Evolutionary conservation across 2,888 invertebrate species (phyloP).

Genomic region (Platycnemis pennipes): DNA sequence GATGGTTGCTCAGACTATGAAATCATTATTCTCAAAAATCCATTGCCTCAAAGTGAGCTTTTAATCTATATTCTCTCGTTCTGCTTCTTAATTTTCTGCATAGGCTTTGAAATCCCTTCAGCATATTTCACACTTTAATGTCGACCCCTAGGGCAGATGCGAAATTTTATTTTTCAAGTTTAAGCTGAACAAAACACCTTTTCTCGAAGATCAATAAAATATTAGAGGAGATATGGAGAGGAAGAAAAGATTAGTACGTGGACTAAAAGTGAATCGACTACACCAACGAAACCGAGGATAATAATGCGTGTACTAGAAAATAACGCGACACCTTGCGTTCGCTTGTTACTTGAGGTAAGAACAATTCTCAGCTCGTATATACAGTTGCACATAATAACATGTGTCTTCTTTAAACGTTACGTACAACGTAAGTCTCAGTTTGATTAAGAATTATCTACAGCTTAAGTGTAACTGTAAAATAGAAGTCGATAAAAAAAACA

Average conservation of each 20-base stretch:
- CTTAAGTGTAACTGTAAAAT: not conserved
- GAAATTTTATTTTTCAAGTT: not conserved
- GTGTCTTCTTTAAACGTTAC: conserved; percentile 42
- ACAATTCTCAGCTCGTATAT: conserved; percentile 40
- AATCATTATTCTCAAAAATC: not conserved
- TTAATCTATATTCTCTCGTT: not conserved
- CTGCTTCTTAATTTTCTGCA: not conserved
- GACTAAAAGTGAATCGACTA: conserved; percentile 48
- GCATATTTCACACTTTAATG: not conserved
- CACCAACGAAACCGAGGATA: conserved; percentile 55
- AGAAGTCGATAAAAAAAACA: not conserved
- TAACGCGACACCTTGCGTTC: conserved; percentile 37
- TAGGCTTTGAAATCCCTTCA: not conserved
- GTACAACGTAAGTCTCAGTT: conserved; percentile 48
- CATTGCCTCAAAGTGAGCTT: not conserved
- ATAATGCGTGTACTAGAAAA: conserved; percentile 30
- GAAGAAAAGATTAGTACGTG: conserved; percentile 50
- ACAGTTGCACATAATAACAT: conserved; percentile 55
- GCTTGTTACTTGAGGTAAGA: conserved; percentile 64
- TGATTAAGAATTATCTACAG: conserved; percentile 56
- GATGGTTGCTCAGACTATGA: not conserved
- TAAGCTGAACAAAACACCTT: not conserved
- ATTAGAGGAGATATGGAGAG: not conserved
- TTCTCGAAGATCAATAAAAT: not conserved
- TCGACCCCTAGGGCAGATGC: not conserved